Evolutionary conservation across 2,888 invertebrate species (phyloP).

Genomic region (Eurois occulta): DNA sequence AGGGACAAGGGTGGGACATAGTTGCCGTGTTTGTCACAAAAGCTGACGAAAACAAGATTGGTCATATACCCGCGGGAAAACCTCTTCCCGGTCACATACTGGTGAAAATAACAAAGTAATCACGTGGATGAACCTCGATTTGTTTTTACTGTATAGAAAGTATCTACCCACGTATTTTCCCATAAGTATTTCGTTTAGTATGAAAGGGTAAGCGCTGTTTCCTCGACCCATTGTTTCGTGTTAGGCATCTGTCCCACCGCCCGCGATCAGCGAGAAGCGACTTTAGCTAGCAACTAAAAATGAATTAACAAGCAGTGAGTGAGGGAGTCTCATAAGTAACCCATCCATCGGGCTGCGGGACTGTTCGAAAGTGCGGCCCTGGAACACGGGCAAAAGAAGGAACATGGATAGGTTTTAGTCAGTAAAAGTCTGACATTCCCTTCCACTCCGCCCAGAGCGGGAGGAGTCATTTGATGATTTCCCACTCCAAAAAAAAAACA

Average conservation of each 20-base stretch:
- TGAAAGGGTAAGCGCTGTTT: slow-evolving; percentile 24
- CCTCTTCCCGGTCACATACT: not conserved
- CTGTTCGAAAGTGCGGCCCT: too few relatives aligned
- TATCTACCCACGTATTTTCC: not conserved
- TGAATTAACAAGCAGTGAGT: not conserved
- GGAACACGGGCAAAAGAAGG: too few relatives aligned
- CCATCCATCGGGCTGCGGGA: too few relatives aligned
- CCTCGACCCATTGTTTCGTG: not conserved
- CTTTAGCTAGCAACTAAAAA: not conserved
- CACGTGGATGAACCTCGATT: slow-evolving; percentile 8
- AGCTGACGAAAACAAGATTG: slow-evolving; percentile 27
- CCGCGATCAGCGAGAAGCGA: not conserved
- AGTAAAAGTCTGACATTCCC: too few relatives aligned
- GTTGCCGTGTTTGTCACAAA: slow-evolving; percentile 1
- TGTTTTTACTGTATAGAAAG: slow-evolving; percentile 15
- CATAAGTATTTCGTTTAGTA: slow-evolving; percentile 22
- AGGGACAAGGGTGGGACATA: slow-evolving; percentile 1
- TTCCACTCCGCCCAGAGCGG: too few relatives aligned
- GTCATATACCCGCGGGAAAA: not conserved
- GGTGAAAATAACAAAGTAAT: slow-evolving; percentile 10
- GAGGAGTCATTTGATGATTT: too few relatives aligned
- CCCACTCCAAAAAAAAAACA: too few relatives aligned
- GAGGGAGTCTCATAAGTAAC: too few relatives aligned
- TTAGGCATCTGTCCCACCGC: not conserved
- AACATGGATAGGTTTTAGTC: too few relatives aligned